Base-by-base conservation (phyloP, 2,113 vertebrate genomes). In the Phalacrocorax carbo region DNA sequence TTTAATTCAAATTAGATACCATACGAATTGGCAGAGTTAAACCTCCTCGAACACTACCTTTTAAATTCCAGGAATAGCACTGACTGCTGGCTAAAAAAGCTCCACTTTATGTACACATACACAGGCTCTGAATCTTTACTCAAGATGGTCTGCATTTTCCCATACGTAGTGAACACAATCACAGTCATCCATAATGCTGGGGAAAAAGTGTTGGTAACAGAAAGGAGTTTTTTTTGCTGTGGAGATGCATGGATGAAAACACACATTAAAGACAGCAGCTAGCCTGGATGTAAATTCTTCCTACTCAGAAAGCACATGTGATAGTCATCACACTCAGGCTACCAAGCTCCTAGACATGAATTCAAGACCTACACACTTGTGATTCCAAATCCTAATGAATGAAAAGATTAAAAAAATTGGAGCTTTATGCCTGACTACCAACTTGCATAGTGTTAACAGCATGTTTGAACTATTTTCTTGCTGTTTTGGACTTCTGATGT, bases 1-100 rank as follows among this genome's bases (percentile, higher is more conserved):
- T 94, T 94, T 77, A 82, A 94, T 87, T 88, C 80, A 30, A 70
- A 80, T 66, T 61, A 88, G 60, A 65, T 71, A 86, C 25, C 79
- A 94, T 76, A 70, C 76, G 52, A 92, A 94, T 22, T 95, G 92
- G 65, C 75, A 61, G 51, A 84, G 44, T 65, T 79, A 85, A 91
- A 71, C 52, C 36, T 72, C 62, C 80, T 60, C 0, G 0, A 94
- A 73, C 20, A 58, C 54, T 51, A 88, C 36, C 13, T 61, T 76
- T 87, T 76, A 55, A 76, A 80, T 77, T 94, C 82, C 91, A 88
- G 68, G 64, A 95, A 77, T 17, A 80, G 27, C 27, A 42, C 49
- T 49, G 54, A 20, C 34, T 90, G 27, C 46, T 77, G 49, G 30
- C 73, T 91, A 70, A 68, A 72, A 88, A 34, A 32, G 3, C 46